Conservation (phyloP, 1,140 invertebrate species). For the Condylostylus longicornis region DNA sequence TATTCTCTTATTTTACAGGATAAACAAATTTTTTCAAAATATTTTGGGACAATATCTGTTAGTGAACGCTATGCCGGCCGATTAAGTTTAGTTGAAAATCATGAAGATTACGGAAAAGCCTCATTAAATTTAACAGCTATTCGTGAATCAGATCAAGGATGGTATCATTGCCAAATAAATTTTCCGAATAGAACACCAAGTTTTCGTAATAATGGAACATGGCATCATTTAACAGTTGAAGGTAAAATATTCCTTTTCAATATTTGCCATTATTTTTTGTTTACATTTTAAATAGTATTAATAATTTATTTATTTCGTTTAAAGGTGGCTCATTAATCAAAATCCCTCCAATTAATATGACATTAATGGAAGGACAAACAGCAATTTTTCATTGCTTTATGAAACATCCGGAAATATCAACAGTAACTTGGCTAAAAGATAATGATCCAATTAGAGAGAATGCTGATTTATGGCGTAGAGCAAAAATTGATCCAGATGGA, state of each 20-base stretch:
- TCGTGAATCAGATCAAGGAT: constrained; percentile 72
- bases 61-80: constrained; percentile 59
- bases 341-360: constrained; percentile 73
- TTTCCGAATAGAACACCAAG: constrained; percentile 76
- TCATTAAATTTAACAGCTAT: constrained; percentile 82
- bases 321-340: constrained; percentile 26
- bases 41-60: constrained; percentile 52
- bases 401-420: constrained; percentile 44
- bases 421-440: constrained; percentile 55
- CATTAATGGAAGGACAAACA: constrained; percentile 68
- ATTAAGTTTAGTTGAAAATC: constrained; percentile 43
- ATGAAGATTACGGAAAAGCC: constrained; percentile 48
- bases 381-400: constrained; percentile 69
- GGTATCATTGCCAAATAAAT: constrained; percentile 78
- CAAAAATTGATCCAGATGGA: constrained; percentile 47
- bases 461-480: constrained; percentile 46
- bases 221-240: constrained; percentile 72
- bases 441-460: constrained; percentile 42
- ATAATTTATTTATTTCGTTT: background rate
- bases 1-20: no score
- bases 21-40: constrained; percentile 60
- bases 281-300: background rate
- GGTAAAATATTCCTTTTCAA: constrained; percentile 21
- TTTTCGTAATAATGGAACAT: constrained; percentile 71
- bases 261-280: background rate